Evolutionary conservation across 1,140 invertebrate species (phyloP), one percentile per base, ranked within the genome.

Genomic region (Procambarus virginalis): DNA sequence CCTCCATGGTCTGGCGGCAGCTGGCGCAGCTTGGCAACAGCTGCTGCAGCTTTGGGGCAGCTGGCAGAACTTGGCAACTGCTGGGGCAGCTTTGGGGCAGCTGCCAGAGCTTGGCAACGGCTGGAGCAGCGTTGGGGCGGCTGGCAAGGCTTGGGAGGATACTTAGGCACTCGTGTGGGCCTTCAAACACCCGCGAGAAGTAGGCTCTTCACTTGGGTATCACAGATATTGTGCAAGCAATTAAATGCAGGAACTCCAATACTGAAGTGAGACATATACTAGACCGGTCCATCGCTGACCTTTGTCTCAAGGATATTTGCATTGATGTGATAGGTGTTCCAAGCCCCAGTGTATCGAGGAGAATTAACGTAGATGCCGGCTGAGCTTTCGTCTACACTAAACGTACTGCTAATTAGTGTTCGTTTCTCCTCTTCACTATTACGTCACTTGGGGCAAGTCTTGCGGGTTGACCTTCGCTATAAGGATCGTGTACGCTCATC

Each of bases 1-100:
- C 79, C 14, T 89, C 87, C 87, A 89, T 89, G 60, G 58, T 45
- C 34, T 34, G 34, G 34, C 34, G 34, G 34, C 34, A 45, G 34
- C 49, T 51, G 51, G n/a, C 70, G n/a, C 17, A 49, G 48, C n/a
- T 51, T 49, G 49, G 51, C 20, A 75, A n/a, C 22, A 20, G 17
- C 60, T 20, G 70, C 20, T 12, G 58, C 49, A 5, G 3, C 45
- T 58, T 58, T 8, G 14, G 55, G 55, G 55, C 55, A 34, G 34
- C 34, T 34, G 34, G 34, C 34, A 1, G 34, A 34, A 1, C 34
- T 34, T 34, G 17, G 6, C 0, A 78, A 46, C 22, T 12, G 22
- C 48, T 10, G 20, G 14, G 2, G 58, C 49, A 5, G 3, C 45
- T 58, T 58, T 8, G 14, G 55, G 55, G 55, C 55, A 34, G 34